Conservation (phyloP, 2,113 vertebrate genomes). For the Pteruthius melanotis region DNA sequence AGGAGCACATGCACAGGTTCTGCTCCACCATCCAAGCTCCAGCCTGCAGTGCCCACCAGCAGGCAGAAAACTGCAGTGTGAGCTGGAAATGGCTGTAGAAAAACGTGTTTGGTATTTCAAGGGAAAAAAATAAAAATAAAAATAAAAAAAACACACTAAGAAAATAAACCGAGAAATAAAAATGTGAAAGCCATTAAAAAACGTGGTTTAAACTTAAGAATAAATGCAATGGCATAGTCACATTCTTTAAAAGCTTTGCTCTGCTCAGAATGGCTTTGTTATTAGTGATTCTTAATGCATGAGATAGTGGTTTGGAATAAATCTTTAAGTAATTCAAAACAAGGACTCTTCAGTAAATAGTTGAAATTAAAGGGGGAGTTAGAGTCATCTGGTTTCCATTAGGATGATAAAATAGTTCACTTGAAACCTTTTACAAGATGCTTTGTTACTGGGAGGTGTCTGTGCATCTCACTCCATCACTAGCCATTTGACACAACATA, state of each 20-base stretch:
- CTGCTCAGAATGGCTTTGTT: constrained; percentile 66
- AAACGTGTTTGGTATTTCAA: not conserved
- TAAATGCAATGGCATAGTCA: constrained; percentile 36
- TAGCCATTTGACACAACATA: constrained; percentile 96
- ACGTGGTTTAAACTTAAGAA: constrained; percentile 38
- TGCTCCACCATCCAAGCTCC: not conserved
- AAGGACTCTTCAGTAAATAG: constrained; percentile 87
- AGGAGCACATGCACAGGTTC: not conserved
- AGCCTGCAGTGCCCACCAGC: not conserved
- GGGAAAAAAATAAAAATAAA: not conserved
- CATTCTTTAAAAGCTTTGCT: constrained; percentile 71
- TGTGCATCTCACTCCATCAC: constrained; percentile 92
- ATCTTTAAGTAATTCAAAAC: constrained; percentile 83
- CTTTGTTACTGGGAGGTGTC: constrained; percentile 95
- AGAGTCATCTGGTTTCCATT: constrained; percentile 99
- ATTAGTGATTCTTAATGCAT: constrained; percentile 76
- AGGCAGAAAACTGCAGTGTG: not conserved
- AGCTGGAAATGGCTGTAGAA: not conserved
- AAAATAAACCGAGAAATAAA: constrained; percentile 43
- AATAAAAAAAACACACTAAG: not conserved
- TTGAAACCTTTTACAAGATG: constrained; percentile 93
- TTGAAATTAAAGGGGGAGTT: constrained; percentile 83
- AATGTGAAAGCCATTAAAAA: constrained; percentile 62
- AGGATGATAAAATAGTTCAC: constrained; percentile 99
- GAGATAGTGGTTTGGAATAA: constrained; percentile 78